Evolutionary conservation across 2,113 vertebrate genomes (phyloP), one percentile per base, ranked within the genome.

Genomic region (Tachycineta bicolor): DNA sequence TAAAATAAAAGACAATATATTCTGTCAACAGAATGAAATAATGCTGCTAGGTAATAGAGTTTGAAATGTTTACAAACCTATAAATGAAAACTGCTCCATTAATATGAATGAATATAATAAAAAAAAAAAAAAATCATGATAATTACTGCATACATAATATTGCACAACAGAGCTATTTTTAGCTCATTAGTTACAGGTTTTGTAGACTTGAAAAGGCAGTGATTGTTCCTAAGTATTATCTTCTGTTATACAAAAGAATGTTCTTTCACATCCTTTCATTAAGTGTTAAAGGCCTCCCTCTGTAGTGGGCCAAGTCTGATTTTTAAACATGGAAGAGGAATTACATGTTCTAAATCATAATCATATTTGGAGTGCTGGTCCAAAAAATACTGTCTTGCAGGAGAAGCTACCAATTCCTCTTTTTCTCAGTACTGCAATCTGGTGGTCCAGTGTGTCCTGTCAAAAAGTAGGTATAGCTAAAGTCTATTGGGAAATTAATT

Each of bases 1-100:
- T 95, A 96, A 97, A 98, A 95, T 74, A 94, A 92, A 97, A 87
- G 79, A 90, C 94, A 97, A 97, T 96, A 82, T 93, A 94, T 93
- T 95, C 95, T 97, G 94, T 97, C 97, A 96, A 95, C 37, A 86
- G 89, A 94, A 77, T 94, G 94, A 97, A 97, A 96, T 97, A 97
- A 97, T 90, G 52, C 79, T 94, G 59, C 47, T 80, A 96, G 94
- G 84, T 96, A 98, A 97, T 97, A 97, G 96, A 97, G 69, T 97
- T 89, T 96, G 95, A 98, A 97, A 96, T 97, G 97, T 98, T 98
- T 97, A 97, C 94, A 98, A 97, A 98, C 90, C 59, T 93, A 94
- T 96, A 97, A 98, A 94, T 97, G 95, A 97, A 97, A 97, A 95
- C 44, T 78, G 49, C 31, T 85, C 50, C 59, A 93, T 96, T 98